Percentiles rank a stretch among this genome's conserved stretches.
These are phyloP conservation scores for Hymenochirus boettgeri DNA, from an alignment of 2,113 vertebrate species.

Conservation along the genomic window DNA sequence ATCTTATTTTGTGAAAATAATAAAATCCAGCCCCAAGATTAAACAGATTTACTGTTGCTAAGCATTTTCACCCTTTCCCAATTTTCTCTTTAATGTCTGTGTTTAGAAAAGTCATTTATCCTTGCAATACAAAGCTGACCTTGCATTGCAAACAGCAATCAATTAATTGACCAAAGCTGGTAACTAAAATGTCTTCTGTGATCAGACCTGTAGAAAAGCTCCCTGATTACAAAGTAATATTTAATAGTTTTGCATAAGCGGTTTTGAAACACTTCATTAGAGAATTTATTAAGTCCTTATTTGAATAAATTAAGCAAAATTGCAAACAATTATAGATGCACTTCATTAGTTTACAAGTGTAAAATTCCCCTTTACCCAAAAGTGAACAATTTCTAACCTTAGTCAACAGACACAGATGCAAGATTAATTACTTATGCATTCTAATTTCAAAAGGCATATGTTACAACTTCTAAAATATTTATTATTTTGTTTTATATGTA, in stretches of 20 bases:
- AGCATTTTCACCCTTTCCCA: too few species aligned
- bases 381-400: constrained; percentile 14
- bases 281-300: constrained; percentile 13
- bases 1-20: too few species aligned
- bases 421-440: constrained; percentile 11
- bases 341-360: constrained; percentile 21
- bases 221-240: constrained; percentile 14
- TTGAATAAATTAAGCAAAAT: constrained; percentile 26
- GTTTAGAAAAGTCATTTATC: too few species aligned
- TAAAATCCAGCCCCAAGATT: too few species aligned
- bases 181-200: neutral
- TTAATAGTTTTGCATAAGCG: constrained; percentile 9
- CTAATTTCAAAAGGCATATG: too few species aligned
- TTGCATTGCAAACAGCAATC: constrained; percentile 3
- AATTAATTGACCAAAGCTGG: constrained; percentile 19
- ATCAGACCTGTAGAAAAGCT: constrained; percentile 2
- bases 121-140: too few species aligned
- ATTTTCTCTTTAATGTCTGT: too few species aligned
- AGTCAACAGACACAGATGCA: constrained; percentile 20
- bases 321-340: constrained; percentile 32
- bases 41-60: too few species aligned
- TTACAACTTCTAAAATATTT: too few species aligned
- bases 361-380: constrained; percentile 16
- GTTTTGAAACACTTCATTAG: constrained; percentile 24
- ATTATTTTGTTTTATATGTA: too few species aligned